Base-by-base conservation (phyloP, 1,140 invertebrate genomes). In the Drosophila pallidifrons region DNA sequence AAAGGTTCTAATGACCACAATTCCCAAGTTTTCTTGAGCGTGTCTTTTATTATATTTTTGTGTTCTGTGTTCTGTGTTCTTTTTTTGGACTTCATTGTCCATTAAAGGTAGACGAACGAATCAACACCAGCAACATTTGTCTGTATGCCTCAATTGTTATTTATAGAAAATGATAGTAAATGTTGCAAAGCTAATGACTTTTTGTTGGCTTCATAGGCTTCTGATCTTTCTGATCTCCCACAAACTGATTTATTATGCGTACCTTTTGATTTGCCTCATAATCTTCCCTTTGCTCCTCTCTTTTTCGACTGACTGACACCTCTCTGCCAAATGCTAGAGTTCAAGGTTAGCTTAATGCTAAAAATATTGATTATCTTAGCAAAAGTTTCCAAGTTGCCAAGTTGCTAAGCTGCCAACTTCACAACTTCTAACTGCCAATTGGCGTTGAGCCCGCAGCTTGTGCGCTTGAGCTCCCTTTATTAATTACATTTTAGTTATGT, bases 81-180 rank as follows among this genome's bases (percentile, higher is more conserved):
- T 57, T 15, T 54, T 38, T 38, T 35, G 4, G 52, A 6, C n/a
- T n/a, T 13, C 43, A 47, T 55, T 55, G 65, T 70, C 66, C 59
- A 66, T 75, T 75, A 70, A 45, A 75, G 41, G 65, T 45, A 35
- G 32, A 28, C 38, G 49, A 73, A 41, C 70, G 70, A 67, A 67
- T 65, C 67, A 46, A 54, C 59, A 25, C 0, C 20, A 25, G 20
- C 20, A 25, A 4, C 20, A 25, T 25, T 25, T 25, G 57, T 77
- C 70, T 75, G 83, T 75, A 81, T 89, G 85, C 83, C 82, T 88
- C 82, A 88, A 88, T 88, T 88, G 85, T 88, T 88, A 88, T 88
- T 89, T 88, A 88, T 88, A 89, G 83, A 75, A 74, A 89, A 85
- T 88, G 83, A 89, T 88, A 87, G 85, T 71, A 86, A 88, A 75